Evolutionary conservation across 2,888 invertebrate species (phyloP).

Genomic region (Gerris lacustris): DNA sequence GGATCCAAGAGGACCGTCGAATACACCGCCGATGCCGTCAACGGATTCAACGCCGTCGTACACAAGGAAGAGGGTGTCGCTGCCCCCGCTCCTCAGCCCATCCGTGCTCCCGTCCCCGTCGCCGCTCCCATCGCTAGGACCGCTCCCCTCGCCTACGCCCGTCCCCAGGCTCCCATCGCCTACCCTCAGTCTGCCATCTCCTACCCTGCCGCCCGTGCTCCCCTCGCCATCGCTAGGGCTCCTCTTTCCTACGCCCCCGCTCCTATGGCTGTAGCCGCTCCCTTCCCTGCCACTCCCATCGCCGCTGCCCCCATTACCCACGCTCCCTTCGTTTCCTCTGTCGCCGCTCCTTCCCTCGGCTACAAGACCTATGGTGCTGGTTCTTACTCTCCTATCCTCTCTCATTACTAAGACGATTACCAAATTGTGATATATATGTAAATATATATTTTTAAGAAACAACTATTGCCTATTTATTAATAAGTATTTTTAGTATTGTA

Average conservation of each 20-base stretch:
- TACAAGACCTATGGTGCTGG: neutral
- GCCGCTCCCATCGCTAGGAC: too few relatives aligned
- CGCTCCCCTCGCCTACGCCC: neutral
- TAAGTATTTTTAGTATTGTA: too few relatives aligned
- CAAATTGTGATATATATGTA: too few relatives aligned
- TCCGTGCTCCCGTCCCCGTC: too few relatives aligned
- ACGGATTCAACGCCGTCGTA: too few relatives aligned
- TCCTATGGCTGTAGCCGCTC: conserved; percentile 18
- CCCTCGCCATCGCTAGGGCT: neutral
- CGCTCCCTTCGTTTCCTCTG: neutral
- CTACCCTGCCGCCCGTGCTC: neutral
- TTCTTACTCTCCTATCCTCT: neutral
- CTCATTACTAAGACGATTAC: neutral
- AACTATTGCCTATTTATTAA: too few relatives aligned
- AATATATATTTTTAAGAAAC: too few relatives aligned
- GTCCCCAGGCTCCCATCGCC: too few relatives aligned
- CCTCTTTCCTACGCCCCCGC: conserved; percentile 18
- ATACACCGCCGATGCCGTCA: too few relatives aligned
- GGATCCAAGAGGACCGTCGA: too few relatives aligned
- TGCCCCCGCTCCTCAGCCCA: too few relatives aligned
- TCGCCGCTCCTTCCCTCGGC: neutral
- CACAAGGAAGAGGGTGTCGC: too few relatives aligned
- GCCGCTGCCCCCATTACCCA: conserved; percentile 5
- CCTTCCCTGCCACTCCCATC: conserved; percentile 6
- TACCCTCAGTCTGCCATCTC: neutral